phyloP scores from a whole-genome alignment of 2,113 vertebrate species.

The Gallinago paraguaiae region DNA sequence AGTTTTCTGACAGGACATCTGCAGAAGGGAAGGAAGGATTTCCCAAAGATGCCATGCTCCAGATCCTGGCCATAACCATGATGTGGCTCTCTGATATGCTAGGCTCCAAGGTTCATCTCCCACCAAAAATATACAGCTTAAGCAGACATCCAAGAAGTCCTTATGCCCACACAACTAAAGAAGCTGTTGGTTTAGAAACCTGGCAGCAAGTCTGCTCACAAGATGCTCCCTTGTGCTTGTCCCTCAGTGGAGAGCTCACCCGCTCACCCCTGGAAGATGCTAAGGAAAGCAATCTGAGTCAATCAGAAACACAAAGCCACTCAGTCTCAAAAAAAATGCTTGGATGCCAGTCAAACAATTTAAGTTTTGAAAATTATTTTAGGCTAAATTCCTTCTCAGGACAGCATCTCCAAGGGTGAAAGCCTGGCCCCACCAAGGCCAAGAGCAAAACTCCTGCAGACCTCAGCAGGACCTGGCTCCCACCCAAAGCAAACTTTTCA shows the following conservation, averaged over 20 bases:
- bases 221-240: not conserved
- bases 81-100: not conserved
- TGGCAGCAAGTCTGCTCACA: not conserved
- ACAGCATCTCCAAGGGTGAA: not conserved
- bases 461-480: conserved; percentile 40
- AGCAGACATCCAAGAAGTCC: not conserved
- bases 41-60: not conserved
- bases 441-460: conserved; percentile 43
- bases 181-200: not conserved
- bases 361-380: conserved; percentile 24
- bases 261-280: not conserved
- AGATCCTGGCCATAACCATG: accelerated
- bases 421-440: not conserved
- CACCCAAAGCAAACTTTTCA: conserved; percentile 41
- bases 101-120: not conserved
- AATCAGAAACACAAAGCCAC: not conserved
- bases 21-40: not conserved
- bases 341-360: not conserved
- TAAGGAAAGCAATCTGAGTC: not conserved
- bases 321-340: not conserved
- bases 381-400: conserved; percentile 16
- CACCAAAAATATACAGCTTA: accelerated
- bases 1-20: not conserved
- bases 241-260: accelerated
- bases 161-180: accelerated